Percentiles rank a stretch among this genome's conserved stretches.
These are phyloP conservation scores for Marisa cornuarietis DNA, from an alignment of 1,140 invertebrate species.

Conservation along the genomic window DNA sequence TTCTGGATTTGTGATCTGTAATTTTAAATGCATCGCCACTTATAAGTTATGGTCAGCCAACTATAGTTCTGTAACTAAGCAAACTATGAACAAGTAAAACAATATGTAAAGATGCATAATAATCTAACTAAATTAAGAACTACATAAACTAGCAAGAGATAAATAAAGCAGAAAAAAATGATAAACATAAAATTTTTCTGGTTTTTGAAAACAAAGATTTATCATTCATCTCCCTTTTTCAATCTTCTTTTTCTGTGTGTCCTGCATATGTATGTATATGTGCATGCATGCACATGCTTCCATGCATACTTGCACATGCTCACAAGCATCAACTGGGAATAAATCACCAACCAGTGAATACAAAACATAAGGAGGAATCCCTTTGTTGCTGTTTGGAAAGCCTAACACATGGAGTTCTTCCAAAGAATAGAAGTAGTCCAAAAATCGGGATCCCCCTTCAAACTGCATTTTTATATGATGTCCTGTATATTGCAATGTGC, in stretches of 20 bases:
- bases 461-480: slow-evolving; percentile 34
- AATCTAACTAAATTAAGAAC: no score
- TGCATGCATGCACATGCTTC: background rate
- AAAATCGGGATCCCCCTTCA: slow-evolving; percentile 32
- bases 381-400: slow-evolving; percentile 29
- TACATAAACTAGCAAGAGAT: no score
- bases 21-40: no score
- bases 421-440: slow-evolving; percentile 46
- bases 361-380: slow-evolving; percentile 34
- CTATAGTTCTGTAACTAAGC: no score
- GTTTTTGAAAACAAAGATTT: no score
- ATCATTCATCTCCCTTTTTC: no score
- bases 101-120: no score
- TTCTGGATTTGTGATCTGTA: slow-evolving; percentile 43
- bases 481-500: slow-evolving; percentile 29
- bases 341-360: slow-evolving; percentile 26
- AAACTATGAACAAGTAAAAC: no score
- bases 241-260: no score
- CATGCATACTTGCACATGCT: background rate
- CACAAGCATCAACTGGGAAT: background rate
- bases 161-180: no score
- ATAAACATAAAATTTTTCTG: no score
- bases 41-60: no score
- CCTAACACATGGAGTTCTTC: slow-evolving; percentile 47
- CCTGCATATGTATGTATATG: background rate